These are phyloP conservation scores for Tachypleus tridentatus DNA, from an alignment of 1,140 invertebrate species.

Conservation along the genomic window DNA sequence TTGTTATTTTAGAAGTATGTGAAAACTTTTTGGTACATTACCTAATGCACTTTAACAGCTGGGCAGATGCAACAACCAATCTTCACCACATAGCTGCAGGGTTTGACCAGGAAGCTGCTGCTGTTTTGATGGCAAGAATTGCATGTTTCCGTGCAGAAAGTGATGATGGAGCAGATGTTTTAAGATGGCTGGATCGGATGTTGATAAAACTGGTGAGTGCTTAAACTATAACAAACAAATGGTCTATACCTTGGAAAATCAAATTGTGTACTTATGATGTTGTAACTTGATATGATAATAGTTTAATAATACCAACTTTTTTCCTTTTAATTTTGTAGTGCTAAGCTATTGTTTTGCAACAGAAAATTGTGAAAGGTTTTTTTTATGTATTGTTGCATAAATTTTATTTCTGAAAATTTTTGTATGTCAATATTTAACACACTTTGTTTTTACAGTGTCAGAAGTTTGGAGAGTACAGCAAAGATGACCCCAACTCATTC, in stretches of 20 bases:
- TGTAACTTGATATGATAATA: constrained; percentile 5
- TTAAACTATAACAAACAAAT: background rate
- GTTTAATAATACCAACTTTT: no score
- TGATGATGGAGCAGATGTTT: constrained; percentile 84
- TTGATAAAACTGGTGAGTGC: constrained; percentile 78
- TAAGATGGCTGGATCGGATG: constrained; percentile 97
- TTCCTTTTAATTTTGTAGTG: no score
- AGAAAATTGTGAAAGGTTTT: no score
- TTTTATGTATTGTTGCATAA: no score
- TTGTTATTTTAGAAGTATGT: no score
- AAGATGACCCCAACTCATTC: constrained; percentile 95
- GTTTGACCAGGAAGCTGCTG: constrained; percentile 95
- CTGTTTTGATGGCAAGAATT: constrained; percentile 92
- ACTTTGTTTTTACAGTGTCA: constrained; percentile 60
- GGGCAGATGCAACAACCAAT: constrained; percentile 42
- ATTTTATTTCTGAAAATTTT: no score
- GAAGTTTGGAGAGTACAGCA: constrained; percentile 96
- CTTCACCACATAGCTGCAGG: constrained; percentile 57
- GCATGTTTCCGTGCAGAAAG: constrained; percentile 92
- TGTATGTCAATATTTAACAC: no score
- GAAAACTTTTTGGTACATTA: no score
- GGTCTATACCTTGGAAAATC: no score
- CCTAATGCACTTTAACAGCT: constrained; percentile 27
- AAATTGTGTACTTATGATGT: constrained; percentile 3
- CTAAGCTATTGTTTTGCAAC: no score